These are phyloP conservation scores for Megastigmus dorsalis DNA, from an alignment of 2,888 invertebrate genomes.

Conservation along the genomic window DNA sequence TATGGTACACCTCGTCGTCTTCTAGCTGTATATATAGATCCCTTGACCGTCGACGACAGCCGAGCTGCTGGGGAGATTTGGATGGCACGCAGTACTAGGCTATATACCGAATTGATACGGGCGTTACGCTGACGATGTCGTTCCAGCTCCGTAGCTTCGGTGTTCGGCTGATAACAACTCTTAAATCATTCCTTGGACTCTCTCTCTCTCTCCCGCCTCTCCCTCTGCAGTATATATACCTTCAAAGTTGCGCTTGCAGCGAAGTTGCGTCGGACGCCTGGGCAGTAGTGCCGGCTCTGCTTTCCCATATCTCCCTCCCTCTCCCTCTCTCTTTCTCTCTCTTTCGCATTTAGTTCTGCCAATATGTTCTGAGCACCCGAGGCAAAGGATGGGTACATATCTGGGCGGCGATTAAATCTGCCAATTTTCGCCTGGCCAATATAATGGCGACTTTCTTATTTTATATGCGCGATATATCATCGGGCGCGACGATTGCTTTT, in stretches of 20 bases:
- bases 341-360: neutral
- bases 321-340: no score
- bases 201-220: no score
- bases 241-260: no score
- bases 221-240: no score
- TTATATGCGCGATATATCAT: neutral
- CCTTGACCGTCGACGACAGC: no score
- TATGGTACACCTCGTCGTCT: no score
- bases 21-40: no score
- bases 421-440: constrained; percentile 25
- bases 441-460: neutral
- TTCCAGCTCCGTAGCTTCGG: constrained; percentile 57
- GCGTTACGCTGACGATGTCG: constrained; percentile 63
- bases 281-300: no score
- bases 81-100: constrained; percentile 8
- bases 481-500: no score
- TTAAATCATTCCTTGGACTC: constrained; percentile 64
- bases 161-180: constrained; percentile 62
- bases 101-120: constrained; percentile 60
- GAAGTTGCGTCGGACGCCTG: no score
- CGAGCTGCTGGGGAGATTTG: no score
- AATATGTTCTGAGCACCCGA: constrained; percentile 5
- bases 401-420: constrained; percentile 10
- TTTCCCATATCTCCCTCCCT: neutral
- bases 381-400: neutral